Conservation (phyloP, 2,113 vertebrate genomes). For the Microcebus jonahi region DNA sequence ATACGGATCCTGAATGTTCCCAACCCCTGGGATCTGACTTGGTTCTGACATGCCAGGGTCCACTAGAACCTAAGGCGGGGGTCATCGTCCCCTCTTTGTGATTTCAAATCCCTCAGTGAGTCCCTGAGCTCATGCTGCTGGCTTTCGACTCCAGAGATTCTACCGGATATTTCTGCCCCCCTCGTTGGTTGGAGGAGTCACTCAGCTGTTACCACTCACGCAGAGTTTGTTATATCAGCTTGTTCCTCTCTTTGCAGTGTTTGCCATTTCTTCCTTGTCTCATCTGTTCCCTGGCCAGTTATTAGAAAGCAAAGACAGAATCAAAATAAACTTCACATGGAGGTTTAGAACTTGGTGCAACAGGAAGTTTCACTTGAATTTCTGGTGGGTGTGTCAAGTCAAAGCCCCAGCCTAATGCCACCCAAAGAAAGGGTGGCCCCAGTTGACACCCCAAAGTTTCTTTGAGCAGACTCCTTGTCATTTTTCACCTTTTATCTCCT, state of each 20-base stretch:
- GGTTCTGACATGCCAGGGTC: neutral
- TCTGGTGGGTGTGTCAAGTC: neutral
- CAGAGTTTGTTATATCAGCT: neutral
- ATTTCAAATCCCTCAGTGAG: neutral
- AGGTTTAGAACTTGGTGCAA: neutral
- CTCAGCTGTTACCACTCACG: too few relatives aligned
- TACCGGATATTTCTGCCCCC: neutral
- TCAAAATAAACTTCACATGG: neutral
- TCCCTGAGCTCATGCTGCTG: neutral
- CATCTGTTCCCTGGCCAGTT: neutral
- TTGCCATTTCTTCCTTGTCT: neutral
- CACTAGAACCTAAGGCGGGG: neutral
- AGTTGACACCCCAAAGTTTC: fast-evolving
- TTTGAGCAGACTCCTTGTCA: neutral
- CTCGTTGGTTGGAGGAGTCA: fast-evolving
- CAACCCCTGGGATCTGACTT: fast-evolving
- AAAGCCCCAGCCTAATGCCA: fast-evolving
- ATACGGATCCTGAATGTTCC: neutral
- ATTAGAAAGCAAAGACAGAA: neutral
- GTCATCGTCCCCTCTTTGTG: neutral
- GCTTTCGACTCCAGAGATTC: neutral
- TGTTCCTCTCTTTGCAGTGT: neutral
- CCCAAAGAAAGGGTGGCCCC: neutral
- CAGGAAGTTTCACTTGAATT: neutral
- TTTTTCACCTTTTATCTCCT: neutral